Base-by-base conservation (phyloP, 2,797 vertebrate species). In the Cryptoprocta ferox region DNA sequence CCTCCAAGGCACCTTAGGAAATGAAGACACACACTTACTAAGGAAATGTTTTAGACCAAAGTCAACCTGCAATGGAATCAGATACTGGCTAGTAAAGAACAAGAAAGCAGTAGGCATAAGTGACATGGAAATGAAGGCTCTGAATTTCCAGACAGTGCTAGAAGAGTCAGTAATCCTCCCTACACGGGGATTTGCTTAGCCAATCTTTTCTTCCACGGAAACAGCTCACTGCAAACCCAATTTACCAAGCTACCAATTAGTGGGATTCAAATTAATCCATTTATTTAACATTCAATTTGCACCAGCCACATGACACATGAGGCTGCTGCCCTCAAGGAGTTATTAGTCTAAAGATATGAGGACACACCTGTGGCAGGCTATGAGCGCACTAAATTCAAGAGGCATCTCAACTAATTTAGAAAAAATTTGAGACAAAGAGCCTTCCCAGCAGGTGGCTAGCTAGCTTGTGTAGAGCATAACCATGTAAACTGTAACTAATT, bases 181-280 rank as follows among this genome's bases (percentile, higher is more conserved):
- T 68, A 56, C 70, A 71, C 1, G 61, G 12, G 19, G 81, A 65
- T 68, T 73, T 65, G 21, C 79, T 96, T 84, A 53, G 81, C 37
- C 83, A 91, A 50, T 70, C 56, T 78, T 92, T 81, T 53, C n/a
- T n/a, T 92, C 71, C 32, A 63, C 6, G 9, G 48, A 81, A 92
- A 85, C 8, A 76, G n/a, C 18, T 91, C 37, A 63, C 70, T 95
- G 35, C 79, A 96, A 93, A 81, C 16, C 45, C 50, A 94, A 81
- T 59, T 92, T 87, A 73, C 61, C 59, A 89, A 87, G 8, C 28
- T 93, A 70, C 30, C 87, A 86, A 73, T 80, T 16, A 73, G n/a
- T 37, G 14, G 8, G 24, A 96, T 80, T 96, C 89, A 75, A 71
- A 90, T n/a, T 39, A 65, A 89, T 78, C 86, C 35, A 89, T 14